Base-by-base conservation (phyloP, 2,113 vertebrate species). In the Solea solea region DNA sequence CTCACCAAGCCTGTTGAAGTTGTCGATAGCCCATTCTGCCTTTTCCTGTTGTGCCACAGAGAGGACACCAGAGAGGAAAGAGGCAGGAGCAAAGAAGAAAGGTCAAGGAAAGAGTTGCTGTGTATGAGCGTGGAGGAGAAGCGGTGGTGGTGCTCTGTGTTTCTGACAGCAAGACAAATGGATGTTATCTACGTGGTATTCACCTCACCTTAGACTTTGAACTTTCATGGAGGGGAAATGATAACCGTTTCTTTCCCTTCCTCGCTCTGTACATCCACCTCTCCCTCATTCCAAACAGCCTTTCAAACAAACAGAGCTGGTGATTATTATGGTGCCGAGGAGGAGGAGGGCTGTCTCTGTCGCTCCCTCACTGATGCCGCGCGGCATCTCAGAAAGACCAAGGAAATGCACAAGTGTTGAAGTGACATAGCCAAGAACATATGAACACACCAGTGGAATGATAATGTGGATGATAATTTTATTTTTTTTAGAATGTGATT, bases 311-410 rank as follows among this genome's bases (percentile, higher is more conserved):
- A 87, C 87, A 83, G 77, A 39, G 51, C 83, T 85, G 82, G 77
- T 91, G 86, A 90, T 88, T 92, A 91, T 90, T 91, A 92, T 93
- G 93, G 80, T 90, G 80, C 77, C 58, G 63, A 85, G 76, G 68
- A 84, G 80, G 50, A 21, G 50, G 74, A 79, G 70, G 77, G 77
- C 81, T 44, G 66, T 84, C 76, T 78, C 64, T 64, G 57, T 70
- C 60, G 56, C 67, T 83, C 72, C 82, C 84, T 85, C 54, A 8
- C 82, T 62, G 70, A 88, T 85, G 88, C 77, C 73, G 66, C 74
- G 62, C 75, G 69, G 83, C 82, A 81, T 84, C 78, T 78, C 76
- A 54, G 74, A 84, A 71, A 75, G 56, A 85, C 82, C 76, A 62
- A 74, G 80, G 81, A 72, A 74, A 81, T 80, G 85, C 83, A 85